These are phyloP conservation scores for Plagodis pulveraria DNA, from an alignment of 2,888 invertebrate genomes.

Conservation along the genomic window DNA sequence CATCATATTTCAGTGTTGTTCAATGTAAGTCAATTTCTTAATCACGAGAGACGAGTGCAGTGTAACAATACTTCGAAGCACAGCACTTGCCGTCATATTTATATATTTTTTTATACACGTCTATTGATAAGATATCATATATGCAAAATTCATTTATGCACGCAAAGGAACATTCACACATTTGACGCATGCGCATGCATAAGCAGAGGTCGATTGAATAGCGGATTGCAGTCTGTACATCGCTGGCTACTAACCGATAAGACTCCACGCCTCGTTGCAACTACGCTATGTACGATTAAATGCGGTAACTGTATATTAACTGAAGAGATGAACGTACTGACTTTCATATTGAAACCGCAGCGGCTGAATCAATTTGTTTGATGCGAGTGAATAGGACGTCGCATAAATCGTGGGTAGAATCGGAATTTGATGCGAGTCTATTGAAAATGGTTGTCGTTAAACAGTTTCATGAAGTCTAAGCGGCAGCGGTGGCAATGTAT, in stretches of 20 bases:
- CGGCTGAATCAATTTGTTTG: slow-evolving; percentile 24
- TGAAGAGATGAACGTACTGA: slow-evolving; percentile 12
- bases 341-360: slow-evolving; percentile 17
- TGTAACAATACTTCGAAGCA: too few relatives aligned
- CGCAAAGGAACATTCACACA: slow-evolving; percentile 34
- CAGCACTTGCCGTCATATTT: too few relatives aligned
- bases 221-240: slow-evolving; percentile 35
- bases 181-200: slow-evolving; percentile 39
- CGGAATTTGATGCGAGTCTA: not conserved
- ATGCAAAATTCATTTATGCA: slow-evolving; percentile 11
- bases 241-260: slow-evolving; percentile 10
- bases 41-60: too few relatives aligned
- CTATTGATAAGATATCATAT: not conserved
- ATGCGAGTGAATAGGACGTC: not conserved
- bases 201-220: slow-evolving; percentile 50
- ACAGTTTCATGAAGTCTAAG: not conserved
- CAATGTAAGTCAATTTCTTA: too few relatives aligned
- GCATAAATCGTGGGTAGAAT: not conserved
- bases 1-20: too few relatives aligned
- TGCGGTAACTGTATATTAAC: slow-evolving; percentile 21
- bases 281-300: slow-evolving; percentile 8
- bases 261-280: not conserved
- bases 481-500: too few relatives aligned
- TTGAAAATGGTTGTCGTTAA: not conserved
- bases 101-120: not conserved